Conservation (phyloP, 2,113 vertebrate genomes). For the Chinchilla lanigera region DNA sequence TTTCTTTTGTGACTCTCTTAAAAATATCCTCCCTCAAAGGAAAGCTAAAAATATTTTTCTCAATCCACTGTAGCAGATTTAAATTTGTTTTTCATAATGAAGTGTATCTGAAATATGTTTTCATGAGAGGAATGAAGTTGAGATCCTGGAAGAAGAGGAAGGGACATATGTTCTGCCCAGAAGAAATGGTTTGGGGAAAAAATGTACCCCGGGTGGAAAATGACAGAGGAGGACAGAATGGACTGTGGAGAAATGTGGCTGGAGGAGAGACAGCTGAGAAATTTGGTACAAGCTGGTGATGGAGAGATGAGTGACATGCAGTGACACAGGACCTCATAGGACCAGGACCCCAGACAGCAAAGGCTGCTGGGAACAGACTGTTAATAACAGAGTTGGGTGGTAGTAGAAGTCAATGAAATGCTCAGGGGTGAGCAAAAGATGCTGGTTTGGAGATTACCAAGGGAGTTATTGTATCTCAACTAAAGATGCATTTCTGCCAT, state of each 20-base stretch:
- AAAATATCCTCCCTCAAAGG: background rate
- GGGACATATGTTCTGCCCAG: background rate
- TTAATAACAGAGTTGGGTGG: background rate
- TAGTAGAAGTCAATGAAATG: background rate
- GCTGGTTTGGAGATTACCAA: background rate
- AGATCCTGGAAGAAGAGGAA: background rate
- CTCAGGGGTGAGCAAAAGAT: rapidly evolving
- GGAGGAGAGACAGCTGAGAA: background rate
- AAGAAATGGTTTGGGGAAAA: background rate
- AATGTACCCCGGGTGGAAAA: background rate
- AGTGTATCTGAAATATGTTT: background rate
- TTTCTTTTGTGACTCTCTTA: background rate
- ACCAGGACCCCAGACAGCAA: background rate
- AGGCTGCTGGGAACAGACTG: background rate
- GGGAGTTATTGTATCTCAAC: background rate
- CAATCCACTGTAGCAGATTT: background rate
- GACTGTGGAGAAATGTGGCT: background rate
- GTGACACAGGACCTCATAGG: no score
- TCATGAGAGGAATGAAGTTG: background rate
- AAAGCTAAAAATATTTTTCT: background rate
- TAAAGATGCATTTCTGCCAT: background rate
- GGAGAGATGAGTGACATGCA: no score
- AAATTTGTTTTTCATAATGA: background rate
- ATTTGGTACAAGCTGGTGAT: no score
- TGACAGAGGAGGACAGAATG: background rate